Evolutionary conservation across 2,888 invertebrate species (phyloP).

Genomic region (Girardia tigrina): DNA sequence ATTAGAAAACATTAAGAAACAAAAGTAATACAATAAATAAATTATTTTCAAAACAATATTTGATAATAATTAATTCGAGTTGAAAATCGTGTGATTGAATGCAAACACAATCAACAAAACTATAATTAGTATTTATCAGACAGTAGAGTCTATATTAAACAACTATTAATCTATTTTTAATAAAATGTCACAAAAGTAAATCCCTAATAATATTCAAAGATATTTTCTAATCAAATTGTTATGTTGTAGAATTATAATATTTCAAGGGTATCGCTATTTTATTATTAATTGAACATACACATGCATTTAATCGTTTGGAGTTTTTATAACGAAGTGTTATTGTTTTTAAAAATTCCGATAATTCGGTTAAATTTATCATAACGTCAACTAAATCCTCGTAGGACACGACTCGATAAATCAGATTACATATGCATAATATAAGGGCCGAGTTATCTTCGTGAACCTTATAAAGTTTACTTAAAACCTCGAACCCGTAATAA

Average conservation of each 20-base stretch:
- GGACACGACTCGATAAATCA: background rate
- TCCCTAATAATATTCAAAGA: background rate
- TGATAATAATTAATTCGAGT: no score
- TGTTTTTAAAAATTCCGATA: background rate
- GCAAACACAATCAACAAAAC: no score
- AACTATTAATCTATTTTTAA: no score
- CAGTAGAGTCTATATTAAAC: no score
- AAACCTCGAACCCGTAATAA: background rate
- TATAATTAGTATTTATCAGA: no score
- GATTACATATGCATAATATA: background rate
- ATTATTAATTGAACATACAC: background rate
- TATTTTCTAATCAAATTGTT: background rate
- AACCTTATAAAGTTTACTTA: background rate
- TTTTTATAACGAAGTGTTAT: background rate
- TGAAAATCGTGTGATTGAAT: no score
- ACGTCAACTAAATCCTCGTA: constrained; percentile 5
- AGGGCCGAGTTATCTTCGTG: background rate
- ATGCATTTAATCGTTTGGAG: background rate
- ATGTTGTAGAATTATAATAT: background rate
- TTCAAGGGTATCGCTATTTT: background rate
- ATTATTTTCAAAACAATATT: no score
- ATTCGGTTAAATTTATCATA: background rate
- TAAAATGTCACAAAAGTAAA: background rate
- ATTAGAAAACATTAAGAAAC: no score
- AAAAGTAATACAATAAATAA: no score